A percentile compares a stretch with the other conserved stretches of the same genome.
Evolutionary conservation across 2,888 invertebrate species (phyloP).

Genomic region (Microctonus aethiopoides): DNA sequence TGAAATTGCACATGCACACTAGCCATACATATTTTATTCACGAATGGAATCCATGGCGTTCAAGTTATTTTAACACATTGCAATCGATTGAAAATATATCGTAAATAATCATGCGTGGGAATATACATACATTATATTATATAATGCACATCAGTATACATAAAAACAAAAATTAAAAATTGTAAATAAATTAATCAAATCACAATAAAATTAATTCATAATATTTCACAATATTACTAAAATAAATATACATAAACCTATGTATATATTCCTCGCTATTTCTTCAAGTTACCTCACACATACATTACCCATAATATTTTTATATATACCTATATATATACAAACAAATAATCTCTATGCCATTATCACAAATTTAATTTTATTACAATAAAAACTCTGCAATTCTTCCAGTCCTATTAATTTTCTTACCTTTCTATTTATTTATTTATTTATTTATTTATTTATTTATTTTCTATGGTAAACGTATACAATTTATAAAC

Average conservation of each 20-base stretch:
- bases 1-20: conserved; percentile 21
- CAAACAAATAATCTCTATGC: not conserved
- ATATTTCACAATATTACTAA: not conserved
- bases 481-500: not conserved
- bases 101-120: not conserved
- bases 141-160: not conserved
- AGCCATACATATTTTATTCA: not conserved
- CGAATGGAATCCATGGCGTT: conserved; percentile 31
- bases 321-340: too few species aligned
- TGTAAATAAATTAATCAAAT: not conserved
- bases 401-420: not conserved
- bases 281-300: not conserved
- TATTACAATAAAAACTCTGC: not conserved
- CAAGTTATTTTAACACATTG: conserved; percentile 28
- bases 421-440: not conserved
- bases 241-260: not conserved
- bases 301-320: not conserved
- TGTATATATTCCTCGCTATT: not conserved
- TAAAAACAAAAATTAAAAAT: not conserved
- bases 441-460: not conserved
- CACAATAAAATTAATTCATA: not conserved
- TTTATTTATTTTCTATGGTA: not conserved
- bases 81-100: conserved; percentile 22
- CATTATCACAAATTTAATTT: not conserved
- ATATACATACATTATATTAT: not conserved